Conservation (phyloP, 2,888 invertebrate species). For the Drosophila demipolita region DNA sequence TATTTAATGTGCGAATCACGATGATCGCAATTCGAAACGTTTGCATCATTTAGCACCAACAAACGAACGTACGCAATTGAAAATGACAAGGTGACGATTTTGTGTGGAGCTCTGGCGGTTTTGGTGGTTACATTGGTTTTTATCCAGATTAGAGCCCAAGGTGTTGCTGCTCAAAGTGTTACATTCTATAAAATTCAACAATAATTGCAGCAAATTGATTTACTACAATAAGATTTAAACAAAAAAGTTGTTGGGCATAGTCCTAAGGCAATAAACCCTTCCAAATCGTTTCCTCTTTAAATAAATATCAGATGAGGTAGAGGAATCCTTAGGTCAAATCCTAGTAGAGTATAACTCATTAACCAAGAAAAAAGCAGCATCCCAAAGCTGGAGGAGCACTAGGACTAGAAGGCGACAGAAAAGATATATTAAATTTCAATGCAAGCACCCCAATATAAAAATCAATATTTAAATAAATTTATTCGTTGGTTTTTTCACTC, state of each 20-base stretch:
- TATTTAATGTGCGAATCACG: slow-evolving; percentile 61
- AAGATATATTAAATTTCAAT: too few relatives aligned
- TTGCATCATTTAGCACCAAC: slow-evolving; percentile 54
- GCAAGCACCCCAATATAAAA: background rate
- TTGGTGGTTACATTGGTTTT: slow-evolving; percentile 20
- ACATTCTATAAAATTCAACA: background rate
- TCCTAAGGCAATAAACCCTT: background rate
- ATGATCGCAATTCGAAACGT: slow-evolving; percentile 40
- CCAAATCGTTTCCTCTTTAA: background rate
- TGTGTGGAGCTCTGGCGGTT: background rate
- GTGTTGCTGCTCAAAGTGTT: slow-evolving; percentile 8
- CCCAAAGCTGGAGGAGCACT: too few relatives aligned
- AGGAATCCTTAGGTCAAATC: too few relatives aligned
- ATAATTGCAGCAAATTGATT: background rate
- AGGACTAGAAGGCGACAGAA: too few relatives aligned
- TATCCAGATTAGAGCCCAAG: slow-evolving; percentile 25
- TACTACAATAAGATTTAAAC: background rate
- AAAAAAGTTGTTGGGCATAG: background rate
- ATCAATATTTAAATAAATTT: background rate
- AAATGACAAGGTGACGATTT: slow-evolving; percentile 34
- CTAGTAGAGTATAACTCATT: too few relatives aligned
- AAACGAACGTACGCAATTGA: background rate
- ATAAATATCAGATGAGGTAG: background rate
- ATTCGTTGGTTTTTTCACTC: background rate
- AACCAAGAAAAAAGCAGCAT: too few relatives aligned